phyloP scores from a whole-genome alignment of 35 echinoderm and acorn worm species.

The Chiridota heheva region DNA sequence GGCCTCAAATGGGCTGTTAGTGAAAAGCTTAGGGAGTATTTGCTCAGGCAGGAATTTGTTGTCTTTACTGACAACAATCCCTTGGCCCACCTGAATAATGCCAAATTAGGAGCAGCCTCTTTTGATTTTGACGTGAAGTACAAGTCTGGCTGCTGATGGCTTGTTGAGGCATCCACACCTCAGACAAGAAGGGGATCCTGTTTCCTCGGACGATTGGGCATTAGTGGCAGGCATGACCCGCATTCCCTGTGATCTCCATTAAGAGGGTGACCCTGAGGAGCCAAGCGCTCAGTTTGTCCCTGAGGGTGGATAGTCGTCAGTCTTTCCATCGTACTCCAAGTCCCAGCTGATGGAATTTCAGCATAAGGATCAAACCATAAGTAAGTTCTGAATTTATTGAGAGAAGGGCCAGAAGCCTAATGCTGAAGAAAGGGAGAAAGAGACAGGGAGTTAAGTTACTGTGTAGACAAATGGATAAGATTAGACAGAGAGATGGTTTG shows the following conservation, averaged over 20 bases:
- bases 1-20: conserved; percentile 4
- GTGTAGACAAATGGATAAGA: too few species aligned
- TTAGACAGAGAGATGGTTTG: too few species aligned
- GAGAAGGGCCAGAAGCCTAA: too few species aligned
- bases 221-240: background rate
- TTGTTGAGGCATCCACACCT: conserved; percentile 8
- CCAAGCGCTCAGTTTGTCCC: background rate
- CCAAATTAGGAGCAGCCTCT: conserved; percentile 45
- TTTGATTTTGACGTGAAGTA: conserved; percentile 58
- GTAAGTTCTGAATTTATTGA: background rate
- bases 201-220: background rate
- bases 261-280: too few species aligned
- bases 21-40: conserved; percentile 12
- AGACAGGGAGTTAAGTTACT: too few species aligned
- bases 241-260: conserved; percentile 7
- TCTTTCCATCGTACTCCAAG: conserved; percentile 7
- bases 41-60: conserved; percentile 9
- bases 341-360: conserved; percentile 6
- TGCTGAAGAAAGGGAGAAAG: too few species aligned
- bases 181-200: background rate
- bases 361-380: background rate
- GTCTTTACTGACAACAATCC: conserved; percentile 59
- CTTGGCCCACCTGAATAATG: conserved; percentile 16
- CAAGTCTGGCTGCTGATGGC: conserved; percentile 54
- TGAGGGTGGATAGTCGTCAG: background rate